Evolutionary conservation across 2,113 vertebrate genomes (phyloP).

Genomic region (Origma solitaria): DNA sequence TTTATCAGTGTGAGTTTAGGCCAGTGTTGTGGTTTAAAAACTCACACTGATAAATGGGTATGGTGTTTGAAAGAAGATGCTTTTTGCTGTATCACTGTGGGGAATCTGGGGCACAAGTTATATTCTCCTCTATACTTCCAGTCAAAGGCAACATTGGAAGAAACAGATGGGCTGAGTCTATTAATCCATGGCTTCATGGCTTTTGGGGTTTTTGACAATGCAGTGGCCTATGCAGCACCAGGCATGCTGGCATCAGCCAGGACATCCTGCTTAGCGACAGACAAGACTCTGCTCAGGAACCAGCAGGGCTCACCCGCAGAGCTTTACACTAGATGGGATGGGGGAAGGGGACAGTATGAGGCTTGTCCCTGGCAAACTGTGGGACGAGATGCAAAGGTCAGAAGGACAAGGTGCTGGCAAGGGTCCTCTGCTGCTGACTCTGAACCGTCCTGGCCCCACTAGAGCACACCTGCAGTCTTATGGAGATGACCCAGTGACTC

Average conservation of each 20-base stretch:
- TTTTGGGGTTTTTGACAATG: neutral
- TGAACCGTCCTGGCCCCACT: neutral
- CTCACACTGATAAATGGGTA: slow-evolving; percentile 67
- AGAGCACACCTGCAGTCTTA: neutral
- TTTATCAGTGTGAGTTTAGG: neutral
- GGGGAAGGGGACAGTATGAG: neutral
- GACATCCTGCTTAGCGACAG: too few relatives aligned
- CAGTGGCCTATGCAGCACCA: neutral
- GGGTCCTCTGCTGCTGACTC: neutral
- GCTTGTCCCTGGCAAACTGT: neutral
- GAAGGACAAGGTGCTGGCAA: neutral
- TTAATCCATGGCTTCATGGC: neutral
- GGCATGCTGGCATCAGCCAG: neutral
- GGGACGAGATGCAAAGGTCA: neutral
- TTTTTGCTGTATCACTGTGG: slow-evolving; percentile 69
- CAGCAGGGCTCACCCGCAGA: neutral
- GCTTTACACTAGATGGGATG: neutral
- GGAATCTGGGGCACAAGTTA: neutral
- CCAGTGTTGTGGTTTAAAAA: slow-evolving; percentile 72
- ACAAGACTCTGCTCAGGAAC: neutral
- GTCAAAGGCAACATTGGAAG: neutral
- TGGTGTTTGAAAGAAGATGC: slow-evolving; percentile 75
- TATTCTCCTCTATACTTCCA: neutral
- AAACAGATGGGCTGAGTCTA: neutral
- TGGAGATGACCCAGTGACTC: neutral